Base-by-base conservation (phyloP, 2,888 invertebrate species). In the Zaprionus obscuricornis region DNA sequence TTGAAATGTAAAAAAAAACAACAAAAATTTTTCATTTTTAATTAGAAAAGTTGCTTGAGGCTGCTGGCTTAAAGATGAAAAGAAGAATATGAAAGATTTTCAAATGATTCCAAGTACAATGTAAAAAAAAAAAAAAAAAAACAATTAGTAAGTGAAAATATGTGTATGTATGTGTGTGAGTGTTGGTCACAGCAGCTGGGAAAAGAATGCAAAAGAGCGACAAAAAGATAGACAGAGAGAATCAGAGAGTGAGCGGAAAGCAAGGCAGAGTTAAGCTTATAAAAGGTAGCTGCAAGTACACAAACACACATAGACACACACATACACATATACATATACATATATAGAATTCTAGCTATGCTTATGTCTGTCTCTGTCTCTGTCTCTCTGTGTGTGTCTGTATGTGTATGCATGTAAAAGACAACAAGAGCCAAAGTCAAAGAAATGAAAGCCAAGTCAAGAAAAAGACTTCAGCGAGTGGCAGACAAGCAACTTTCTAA, bases 401-500 rank as follows among this genome's bases (percentile, higher is more conserved):
- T 29, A 8, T 33, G 13, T 46, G 11, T 36, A 24, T 34, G 31
- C 27, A 22, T 55, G 31, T 50, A 31, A 33, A 58, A 68, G 67
- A 51, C 66, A 56, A 63, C 31, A 46, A n/a, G n/a, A 33, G 39
- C 62, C 42, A 42, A 43, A 57, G 70, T 45, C 50, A 70, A 57
- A 56, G 67, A 82, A 78, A 70, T 63, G 59, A 68, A 70, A 73
- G 79, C 66, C 59, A 66, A 57, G 60, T 24, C 34, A 55, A 55
- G 56, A 60, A 64, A 84, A 36, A 63, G 78, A 74, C 66, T 57
- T 37, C 16, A 39, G 54, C 58, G 57, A 55, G 64, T 62, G 70
- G 66, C 66, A 42, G 69, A 59, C 58, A 76, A 70, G 70, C 87
- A 87, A 87, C 86, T 86, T 86, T 86, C 86, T 86, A 87, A 86